Percentiles rank a stretch among this genome's conserved stretches.
Conservation (phyloP, 2,888 invertebrate species). For the Hirudinaria manillensis region DNA sequence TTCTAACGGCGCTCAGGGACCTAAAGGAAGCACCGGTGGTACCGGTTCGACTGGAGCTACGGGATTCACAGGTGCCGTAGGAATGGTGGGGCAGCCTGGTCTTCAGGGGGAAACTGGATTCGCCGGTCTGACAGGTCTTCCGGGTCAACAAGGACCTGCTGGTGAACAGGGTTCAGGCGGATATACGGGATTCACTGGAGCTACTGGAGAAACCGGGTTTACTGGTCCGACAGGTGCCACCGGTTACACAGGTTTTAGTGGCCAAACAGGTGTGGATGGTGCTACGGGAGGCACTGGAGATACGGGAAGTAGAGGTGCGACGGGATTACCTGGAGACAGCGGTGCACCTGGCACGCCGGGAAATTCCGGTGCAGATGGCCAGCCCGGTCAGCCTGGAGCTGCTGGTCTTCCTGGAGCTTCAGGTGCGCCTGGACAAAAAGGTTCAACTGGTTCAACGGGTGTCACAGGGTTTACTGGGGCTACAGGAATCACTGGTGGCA, state of each 20-base stretch:
- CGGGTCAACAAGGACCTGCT: slow-evolving; percentile 37
- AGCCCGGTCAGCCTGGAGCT: slow-evolving; percentile 29
- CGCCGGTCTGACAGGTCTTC: slow-evolving; percentile 33
- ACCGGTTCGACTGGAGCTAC: slow-evolving; percentile 33
- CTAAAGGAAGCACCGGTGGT: slow-evolving; percentile 30
- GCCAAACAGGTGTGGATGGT: slow-evolving; percentile 24
- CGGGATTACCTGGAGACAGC: slow-evolving; percentile 26
- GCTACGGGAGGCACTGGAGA: slow-evolving; percentile 23
- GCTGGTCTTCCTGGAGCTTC: slow-evolving; percentile 38
- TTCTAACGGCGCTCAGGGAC: background rate
- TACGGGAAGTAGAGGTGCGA: slow-evolving; percentile 28
- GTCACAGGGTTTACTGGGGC: slow-evolving; percentile 25
- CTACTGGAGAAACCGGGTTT: slow-evolving; percentile 29
- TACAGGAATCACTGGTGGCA: slow-evolving; percentile 22
- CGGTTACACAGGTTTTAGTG: slow-evolving; percentile 32
- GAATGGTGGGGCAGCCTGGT: slow-evolving; percentile 35
- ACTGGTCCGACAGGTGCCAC: slow-evolving; percentile 20
- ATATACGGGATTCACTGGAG: slow-evolving; percentile 31
- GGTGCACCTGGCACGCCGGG: slow-evolving; percentile 28
- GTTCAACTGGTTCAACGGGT: slow-evolving; percentile 5
- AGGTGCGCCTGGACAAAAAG: slow-evolving; percentile 47
- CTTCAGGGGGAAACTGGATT: slow-evolving; percentile 33
- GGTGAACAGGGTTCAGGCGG: slow-evolving; percentile 37
- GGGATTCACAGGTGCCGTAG: slow-evolving; percentile 29
- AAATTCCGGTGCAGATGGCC: slow-evolving; percentile 26